A percentile compares a stretch with the other conserved stretches of the same genome.
phyloP scores from a whole-genome alignment of 2,113 vertebrate species.

The Dasyurus viverrinus region DNA sequence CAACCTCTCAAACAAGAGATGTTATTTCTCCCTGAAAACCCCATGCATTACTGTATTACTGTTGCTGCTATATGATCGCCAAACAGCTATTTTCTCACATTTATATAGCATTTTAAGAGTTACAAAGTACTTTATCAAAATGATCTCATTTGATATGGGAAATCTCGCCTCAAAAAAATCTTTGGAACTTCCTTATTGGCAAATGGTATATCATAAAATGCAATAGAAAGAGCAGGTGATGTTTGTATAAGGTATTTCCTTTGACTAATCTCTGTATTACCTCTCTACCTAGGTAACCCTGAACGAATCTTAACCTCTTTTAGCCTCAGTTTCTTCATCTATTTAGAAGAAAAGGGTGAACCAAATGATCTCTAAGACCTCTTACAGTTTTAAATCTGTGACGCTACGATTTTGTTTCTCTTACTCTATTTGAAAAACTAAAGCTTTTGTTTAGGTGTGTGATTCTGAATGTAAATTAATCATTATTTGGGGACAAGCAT shows the following conservation, averaged over 20 bases:
- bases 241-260: neutral
- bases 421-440: neutral
- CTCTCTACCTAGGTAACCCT: neutral
- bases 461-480: neutral
- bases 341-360: neutral
- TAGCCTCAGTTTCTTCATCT: neutral
- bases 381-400: neutral
- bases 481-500: neutral
- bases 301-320: neutral
- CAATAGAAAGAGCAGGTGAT: neutral
- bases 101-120: neutral
- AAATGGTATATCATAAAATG: neutral
- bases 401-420: neutral
- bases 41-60: neutral
- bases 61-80: neutral
- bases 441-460: neutral
- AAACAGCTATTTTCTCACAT: neutral
- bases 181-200: constrained; percentile 12
- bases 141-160: neutral
- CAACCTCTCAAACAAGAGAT: too few species aligned
- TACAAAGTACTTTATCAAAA: neutral
- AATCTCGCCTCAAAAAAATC: neutral
- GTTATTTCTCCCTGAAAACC: neutral
- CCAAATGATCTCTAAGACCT: neutral
- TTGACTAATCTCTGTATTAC: neutral